Evolutionary conservation across 1,140 invertebrate species (phyloP).

Genomic region (Branchinecta lynchi): DNA sequence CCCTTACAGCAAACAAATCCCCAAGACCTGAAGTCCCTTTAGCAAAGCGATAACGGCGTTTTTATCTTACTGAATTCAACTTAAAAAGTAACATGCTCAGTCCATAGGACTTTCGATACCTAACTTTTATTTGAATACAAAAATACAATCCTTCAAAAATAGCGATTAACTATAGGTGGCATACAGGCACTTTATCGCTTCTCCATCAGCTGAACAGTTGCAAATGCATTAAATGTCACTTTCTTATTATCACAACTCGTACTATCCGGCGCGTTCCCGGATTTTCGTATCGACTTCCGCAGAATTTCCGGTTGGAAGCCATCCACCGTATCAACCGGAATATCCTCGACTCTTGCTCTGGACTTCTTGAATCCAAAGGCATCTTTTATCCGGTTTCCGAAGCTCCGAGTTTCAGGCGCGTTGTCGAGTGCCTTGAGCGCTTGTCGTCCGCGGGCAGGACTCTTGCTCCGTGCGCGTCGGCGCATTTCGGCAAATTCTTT

Average conservation of each 20-base stretch:
- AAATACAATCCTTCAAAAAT: too few relatives aligned
- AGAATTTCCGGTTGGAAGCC: background rate
- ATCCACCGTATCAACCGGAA: background rate
- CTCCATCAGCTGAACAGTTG: constrained; percentile 20
- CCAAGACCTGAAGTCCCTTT: too few relatives aligned
- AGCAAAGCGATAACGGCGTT: too few relatives aligned
- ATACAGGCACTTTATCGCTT: background rate
- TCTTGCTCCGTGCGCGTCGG: background rate
- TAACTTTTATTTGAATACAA: too few relatives aligned
- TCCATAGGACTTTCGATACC: too few relatives aligned
- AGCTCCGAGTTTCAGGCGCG: background rate
- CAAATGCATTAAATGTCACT: constrained; percentile 22
- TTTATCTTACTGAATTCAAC: too few relatives aligned
- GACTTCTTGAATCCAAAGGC: background rate
- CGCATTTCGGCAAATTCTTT: constrained; percentile 3
- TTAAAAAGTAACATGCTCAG: too few relatives aligned
- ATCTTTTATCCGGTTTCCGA: background rate
- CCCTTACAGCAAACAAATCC: too few relatives aligned
- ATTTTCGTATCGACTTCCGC: background rate
- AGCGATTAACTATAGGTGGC: background rate
- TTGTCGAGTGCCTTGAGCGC: background rate
- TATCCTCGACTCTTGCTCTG: background rate
- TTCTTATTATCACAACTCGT: constrained; percentile 15
- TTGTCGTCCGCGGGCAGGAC: background rate
- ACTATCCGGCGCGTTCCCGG: background rate